These are phyloP conservation scores for Balaenoptera acutorostrata DNA, from an alignment of 2,113 vertebrate genomes.

Conservation along the genomic window DNA sequence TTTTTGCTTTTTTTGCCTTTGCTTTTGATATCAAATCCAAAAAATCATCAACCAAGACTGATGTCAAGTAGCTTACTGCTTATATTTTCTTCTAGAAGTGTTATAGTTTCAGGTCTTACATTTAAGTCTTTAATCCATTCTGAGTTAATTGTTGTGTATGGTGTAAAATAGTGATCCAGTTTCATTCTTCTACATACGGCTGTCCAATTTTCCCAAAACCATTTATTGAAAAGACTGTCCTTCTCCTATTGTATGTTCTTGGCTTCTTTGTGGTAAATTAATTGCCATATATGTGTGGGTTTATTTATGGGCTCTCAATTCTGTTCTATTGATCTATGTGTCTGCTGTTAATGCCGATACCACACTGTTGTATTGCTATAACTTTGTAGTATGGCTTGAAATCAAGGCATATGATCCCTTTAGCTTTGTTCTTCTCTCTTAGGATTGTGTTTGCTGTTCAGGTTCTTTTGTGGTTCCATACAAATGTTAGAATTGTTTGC, in stretches of 20 bases:
- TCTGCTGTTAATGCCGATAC: neutral
- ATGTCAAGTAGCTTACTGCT: neutral
- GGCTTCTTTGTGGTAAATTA: neutral
- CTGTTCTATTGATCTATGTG: neutral
- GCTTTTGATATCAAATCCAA: neutral
- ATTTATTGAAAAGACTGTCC: neutral
- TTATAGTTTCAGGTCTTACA: neutral
- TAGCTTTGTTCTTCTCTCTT: neutral
- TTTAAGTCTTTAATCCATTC: neutral
- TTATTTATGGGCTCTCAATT: neutral
- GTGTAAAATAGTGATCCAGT: neutral
- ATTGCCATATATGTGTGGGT: neutral
- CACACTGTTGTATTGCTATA: neutral
- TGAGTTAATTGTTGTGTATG: neutral
- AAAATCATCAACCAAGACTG: neutral
- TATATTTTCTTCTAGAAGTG: neutral
- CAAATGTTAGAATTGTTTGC: neutral
- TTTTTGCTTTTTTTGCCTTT: neutral
- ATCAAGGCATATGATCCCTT: neutral
- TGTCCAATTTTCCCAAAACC: neutral
- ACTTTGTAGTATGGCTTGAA: neutral
- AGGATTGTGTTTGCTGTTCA: neutral
- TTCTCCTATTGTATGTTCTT: neutral
- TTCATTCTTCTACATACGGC: neutral
- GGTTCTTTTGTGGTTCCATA: neutral